These are phyloP conservation scores for Darevskia nairensis DNA, from an alignment of 2,797 vertebrate species.

Conservation along the genomic window DNA sequence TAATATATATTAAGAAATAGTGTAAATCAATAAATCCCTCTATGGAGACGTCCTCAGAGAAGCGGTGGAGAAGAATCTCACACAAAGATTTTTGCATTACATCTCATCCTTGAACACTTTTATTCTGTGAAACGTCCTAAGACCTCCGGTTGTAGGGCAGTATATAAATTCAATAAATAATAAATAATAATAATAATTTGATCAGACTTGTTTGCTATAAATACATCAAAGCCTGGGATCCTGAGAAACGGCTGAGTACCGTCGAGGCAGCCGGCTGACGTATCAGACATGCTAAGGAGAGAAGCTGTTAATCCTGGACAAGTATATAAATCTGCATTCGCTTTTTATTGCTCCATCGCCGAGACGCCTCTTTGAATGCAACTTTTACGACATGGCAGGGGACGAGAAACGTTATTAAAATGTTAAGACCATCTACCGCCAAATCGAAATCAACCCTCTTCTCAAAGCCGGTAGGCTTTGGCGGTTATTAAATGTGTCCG, in stretches of 20 bases:
- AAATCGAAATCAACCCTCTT: neutral
- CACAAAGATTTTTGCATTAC: too few relatives aligned
- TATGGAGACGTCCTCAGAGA: neutral
- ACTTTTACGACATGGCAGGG: neutral
- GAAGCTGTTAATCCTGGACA: neutral
- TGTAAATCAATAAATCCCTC: too few relatives aligned
- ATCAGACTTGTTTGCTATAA: neutral
- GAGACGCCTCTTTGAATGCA: neutral
- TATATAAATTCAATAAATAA: too few relatives aligned
- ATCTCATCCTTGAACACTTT: neutral
- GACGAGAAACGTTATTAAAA: constrained; percentile 11
- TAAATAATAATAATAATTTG: neutral
- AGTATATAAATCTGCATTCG: neutral
- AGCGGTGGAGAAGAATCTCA: neutral
- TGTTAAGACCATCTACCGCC: neutral
- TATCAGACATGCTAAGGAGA: neutral
- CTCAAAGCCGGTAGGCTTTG: neutral
- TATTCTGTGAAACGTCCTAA: too few relatives aligned
- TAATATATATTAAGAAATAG: too few relatives aligned
- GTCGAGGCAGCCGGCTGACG: neutral
- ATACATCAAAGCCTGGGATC: neutral
- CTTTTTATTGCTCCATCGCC: neutral
- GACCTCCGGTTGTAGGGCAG: too few relatives aligned
- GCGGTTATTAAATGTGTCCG: neutral
- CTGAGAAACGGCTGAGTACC: too few relatives aligned